Base-by-base conservation (phyloP, 2,797 vertebrate genomes). In the Cyclopterus lumpus region DNA sequence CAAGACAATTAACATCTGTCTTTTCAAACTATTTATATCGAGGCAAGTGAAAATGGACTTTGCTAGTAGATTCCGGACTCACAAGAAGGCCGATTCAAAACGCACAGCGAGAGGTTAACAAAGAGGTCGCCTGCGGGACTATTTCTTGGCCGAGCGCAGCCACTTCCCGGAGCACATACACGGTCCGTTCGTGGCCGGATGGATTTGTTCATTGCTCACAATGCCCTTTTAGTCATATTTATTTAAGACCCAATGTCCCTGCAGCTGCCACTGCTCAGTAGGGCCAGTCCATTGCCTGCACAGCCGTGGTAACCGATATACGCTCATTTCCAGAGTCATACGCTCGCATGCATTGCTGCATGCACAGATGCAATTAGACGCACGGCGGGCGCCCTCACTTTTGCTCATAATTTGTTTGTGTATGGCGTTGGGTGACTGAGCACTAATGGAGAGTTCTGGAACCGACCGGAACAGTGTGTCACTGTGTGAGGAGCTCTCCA, bases 341-440 rank as follows among this genome's bases (percentile, higher is more conserved):
- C 42, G 46, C 24, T 32, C 32, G 28, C 65, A 58, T 58, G 59
- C 44, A 30, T 79, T 26, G 38, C 51, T 78, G 71, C 55, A 30
- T 44, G 38, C 55, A 6, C 61, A 65, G 44, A 58, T 48, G 53
- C 49, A 60, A 62, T 62, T 70, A 60, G 28, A 64, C 42, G 64
- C 66, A 36, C 48, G 30, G 30, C 18, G 16, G 55, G 6, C 4
- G 0, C 26, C 61, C 24, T 22, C 44, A 7, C n/a, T 48, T 61
- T 36, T 64, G 4, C 67, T 77, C 68, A 58, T 81, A 57, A 55
- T 80, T 63, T 87, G 54, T 67, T 51, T 66, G 61, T 32, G 40
- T 57, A 67, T 14, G 12, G 8, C 6, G n/a, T 4, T 15, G 18
- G 16, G 10, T 67, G 65, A 62, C 20, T 34, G 54, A 59, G 46